Base-by-base conservation (phyloP, 2,113 vertebrate species). In the Hipposideros armiger region DNA sequence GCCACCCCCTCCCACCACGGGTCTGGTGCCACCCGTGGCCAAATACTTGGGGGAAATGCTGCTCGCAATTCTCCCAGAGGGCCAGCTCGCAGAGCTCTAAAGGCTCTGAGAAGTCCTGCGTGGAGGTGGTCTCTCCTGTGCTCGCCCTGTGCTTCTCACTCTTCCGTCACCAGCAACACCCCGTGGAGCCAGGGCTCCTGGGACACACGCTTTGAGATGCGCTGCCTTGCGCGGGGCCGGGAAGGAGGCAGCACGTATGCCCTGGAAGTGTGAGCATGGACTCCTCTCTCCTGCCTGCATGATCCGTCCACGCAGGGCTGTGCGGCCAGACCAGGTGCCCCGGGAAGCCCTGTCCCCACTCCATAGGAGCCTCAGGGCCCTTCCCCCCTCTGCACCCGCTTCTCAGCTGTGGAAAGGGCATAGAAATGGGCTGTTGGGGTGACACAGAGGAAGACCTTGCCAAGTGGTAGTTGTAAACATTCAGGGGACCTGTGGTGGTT, bases 101-200 rank as follows among this genome's bases (percentile, higher is more conserved):
- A 54, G 30, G 32, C 26, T n/a, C 84, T 16, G 52, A 32, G 62
- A 50, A 15, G 67, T n/a, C 24, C 67, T 3, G 28, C 0, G 0
- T 19, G 66, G 22, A n/a, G 4, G 26, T 1, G 4, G 81, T 19
- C 58, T 30, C 32, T 24, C 66, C 11, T 40, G 4, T 36, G 50
- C 17, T 36, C 32, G 0, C 58, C 22, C 8, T 24, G 80, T 13
- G 36, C 30, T 7, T 30, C 28, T 3, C 60, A 64, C 4, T 32
- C 45, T 10, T 16, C 13, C 4, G 1, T 17, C 50, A 1, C 54
- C 24, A 0, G 0, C 3, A 8, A 13, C n/a, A 5, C 3, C 22
- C 42, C 4, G 3, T 5, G 24, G 62, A 2, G 4, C 19, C 0
- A 1, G 9, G 16, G 86, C 66, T 72, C 36, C 24, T 1, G 24